Conservation (phyloP, 2,113 vertebrate species). For the human (Homo sapiens) region DNA sequence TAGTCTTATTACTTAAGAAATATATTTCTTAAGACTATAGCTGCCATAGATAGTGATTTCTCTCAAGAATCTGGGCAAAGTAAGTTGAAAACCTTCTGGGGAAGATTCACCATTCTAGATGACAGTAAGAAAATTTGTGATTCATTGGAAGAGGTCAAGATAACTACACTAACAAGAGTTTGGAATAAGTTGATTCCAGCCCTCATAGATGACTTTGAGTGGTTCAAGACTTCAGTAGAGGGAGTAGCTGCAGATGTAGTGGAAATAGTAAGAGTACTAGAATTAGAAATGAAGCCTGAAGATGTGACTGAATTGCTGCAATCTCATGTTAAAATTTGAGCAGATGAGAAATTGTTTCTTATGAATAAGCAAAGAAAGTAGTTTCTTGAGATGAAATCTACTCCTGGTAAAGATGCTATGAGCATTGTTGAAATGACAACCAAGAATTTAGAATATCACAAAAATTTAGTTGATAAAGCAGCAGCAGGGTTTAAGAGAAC, state of each 20-base stretch:
- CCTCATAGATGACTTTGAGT: not conserved
- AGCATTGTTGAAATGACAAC: not conserved
- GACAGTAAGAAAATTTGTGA: not conserved
- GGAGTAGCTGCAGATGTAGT: not conserved
- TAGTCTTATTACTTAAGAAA: not conserved
- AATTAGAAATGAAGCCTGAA: not conserved
- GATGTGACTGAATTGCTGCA: not conserved
- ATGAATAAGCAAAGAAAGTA: not conserved
- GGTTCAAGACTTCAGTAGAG: not conserved
- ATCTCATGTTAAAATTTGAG: not conserved
- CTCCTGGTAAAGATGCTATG: not conserved
- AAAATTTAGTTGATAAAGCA: not conserved
- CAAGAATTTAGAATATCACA: not conserved
- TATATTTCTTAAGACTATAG: not conserved
- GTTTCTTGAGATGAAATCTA: not conserved
- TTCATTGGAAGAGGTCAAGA: not conserved
- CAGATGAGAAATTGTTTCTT: not conserved
- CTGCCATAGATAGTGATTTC: not conserved
- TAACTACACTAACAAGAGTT: not conserved
- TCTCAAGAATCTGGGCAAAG: not conserved
- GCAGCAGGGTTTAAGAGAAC: not conserved
- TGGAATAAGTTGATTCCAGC: not conserved
- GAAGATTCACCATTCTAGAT: not conserved
- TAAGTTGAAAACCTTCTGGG: not conserved
- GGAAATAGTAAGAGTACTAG: not conserved